These are phyloP conservation scores for Nineta flava DNA, from an alignment of 2,888 invertebrate species.

Conservation along the genomic window DNA sequence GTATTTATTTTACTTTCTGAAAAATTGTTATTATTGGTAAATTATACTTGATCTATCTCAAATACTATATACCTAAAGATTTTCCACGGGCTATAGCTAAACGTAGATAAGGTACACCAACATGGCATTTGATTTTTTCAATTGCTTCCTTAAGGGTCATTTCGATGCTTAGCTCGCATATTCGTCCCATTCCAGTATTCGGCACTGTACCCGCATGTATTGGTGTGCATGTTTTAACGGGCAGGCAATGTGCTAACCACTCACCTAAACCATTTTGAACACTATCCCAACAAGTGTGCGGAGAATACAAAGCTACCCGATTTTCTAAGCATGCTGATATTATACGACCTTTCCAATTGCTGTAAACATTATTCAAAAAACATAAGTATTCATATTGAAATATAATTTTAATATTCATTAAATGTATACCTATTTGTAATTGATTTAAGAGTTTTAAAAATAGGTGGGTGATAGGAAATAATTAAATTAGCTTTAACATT, in stretches of 20 bases:
- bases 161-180: slow-evolving; percentile 31
- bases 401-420: neutral
- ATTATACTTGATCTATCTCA: neutral
- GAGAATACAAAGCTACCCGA: slow-evolving; percentile 78
- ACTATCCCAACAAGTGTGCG: slow-evolving; percentile 84
- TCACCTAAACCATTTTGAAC: slow-evolving; percentile 78
- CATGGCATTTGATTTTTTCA: slow-evolving; percentile 47
- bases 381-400: slow-evolving; percentile 1
- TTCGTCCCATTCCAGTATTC: slow-evolving; percentile 36
- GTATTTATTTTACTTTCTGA: slow-evolving; percentile 35
- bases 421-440: slow-evolving; percentile 53
- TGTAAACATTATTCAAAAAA: slow-evolving; percentile 19
- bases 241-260: slow-evolving; percentile 68
- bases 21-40: neutral
- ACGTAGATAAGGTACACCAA: slow-evolving; percentile 51
- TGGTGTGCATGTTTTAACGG: slow-evolving; percentile 25
- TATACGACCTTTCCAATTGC: slow-evolving; percentile 67
- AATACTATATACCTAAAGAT: slow-evolving; percentile 22
- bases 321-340: slow-evolving; percentile 65
- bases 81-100: slow-evolving; percentile 44
- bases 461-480: slow-evolving; percentile 90
- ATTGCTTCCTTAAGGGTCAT: slow-evolving; percentile 45
- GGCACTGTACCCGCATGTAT: slow-evolving; percentile 26
- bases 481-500: slow-evolving; percentile 55
- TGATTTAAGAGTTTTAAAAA: slow-evolving; percentile 71